These are phyloP conservation scores for Sporophila hypoxantha DNA, from an alignment of 2,113 vertebrate species.

Conservation along the genomic window DNA sequence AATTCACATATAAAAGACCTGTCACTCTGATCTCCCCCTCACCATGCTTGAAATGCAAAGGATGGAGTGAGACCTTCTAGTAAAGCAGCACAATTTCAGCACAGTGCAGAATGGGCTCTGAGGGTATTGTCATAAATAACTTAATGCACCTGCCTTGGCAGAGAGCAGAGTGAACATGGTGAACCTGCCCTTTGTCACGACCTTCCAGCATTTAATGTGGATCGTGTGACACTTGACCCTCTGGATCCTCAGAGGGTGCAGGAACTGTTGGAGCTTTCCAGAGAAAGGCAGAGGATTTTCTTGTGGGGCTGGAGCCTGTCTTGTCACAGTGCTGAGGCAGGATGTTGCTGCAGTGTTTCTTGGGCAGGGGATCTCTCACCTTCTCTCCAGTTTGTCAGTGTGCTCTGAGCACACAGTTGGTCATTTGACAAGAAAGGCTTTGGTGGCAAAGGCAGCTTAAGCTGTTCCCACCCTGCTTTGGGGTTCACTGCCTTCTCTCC, in stretches of 20 bases:
- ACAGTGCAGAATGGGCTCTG: background rate
- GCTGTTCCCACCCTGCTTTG: background rate
- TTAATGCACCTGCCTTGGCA: background rate
- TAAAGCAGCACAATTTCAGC: background rate
- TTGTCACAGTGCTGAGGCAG: background rate
- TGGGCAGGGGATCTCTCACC: background rate
- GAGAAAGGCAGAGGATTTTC: background rate
- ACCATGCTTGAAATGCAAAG: conserved; percentile 22
- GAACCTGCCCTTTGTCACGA: fast-evolving
- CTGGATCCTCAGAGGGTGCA: background rate
- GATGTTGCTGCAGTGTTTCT: background rate
- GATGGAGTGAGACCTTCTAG: conserved; percentile 12
- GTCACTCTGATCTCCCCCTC: conserved; percentile 43
- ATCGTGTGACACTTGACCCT: background rate
- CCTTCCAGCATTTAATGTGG: background rate
- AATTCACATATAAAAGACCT: conserved; percentile 51
- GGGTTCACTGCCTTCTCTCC: background rate
- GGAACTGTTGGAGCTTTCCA: background rate
- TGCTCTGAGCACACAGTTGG: background rate
- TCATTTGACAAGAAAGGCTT: background rate
- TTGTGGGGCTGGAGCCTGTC: background rate
- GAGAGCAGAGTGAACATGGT: fast-evolving
- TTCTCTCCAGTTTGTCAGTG: background rate
- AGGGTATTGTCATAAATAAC: background rate
- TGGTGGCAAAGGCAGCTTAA: background rate